Evolutionary conservation across 2,113 vertebrate species (phyloP), one percentile per base, ranked within the genome.

Genomic region (Serilophus lunatus): DNA sequence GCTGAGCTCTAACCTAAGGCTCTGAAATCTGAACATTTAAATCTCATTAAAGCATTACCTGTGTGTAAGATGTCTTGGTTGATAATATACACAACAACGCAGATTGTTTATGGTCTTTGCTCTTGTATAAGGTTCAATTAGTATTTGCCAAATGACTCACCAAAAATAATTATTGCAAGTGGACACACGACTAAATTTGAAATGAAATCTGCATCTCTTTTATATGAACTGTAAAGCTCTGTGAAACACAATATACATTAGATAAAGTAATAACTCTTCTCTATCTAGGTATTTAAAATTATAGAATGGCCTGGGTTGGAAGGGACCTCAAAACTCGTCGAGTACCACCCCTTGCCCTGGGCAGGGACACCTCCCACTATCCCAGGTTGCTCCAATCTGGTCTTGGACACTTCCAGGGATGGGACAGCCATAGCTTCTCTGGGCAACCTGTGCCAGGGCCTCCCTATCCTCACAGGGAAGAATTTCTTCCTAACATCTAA

Each of bases 101-200:
- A 70, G 74, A 90, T 38, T 75, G 65, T 61, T 65, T 86, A 70
- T 77, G 47, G 15, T 6, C 53, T 77, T 61, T 86, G 35, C 25
- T 89, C 60, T 72, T 92, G 70, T 69, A 44, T 70, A 81, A 82
- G 45, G 80, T 47, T 81, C 72, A 91, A 87, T 91, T 87, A 87
- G 65, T 91, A 82, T 96, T 72, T 86, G 78, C 74, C 50, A 76
- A 90, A 76, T 72, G 79, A 85, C 84, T 95, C 69, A 28, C 45
- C 82, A 66, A 88, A 93, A 86, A 53, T 72, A 66, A 90, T 68
- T 88, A 88, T 44, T 82, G 38, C 82, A 93, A 78, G 71, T 92
- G 70, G 40, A 35, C 59, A 81, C n/a, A 14, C 47, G 60, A 71
- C 81, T 69, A 47, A 76, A 65, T 88, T 72, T 65, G 69, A 94